phyloP scores from a whole-genome alignment of 2,113 vertebrate genomes.

The Pongo pygmaeus region DNA sequence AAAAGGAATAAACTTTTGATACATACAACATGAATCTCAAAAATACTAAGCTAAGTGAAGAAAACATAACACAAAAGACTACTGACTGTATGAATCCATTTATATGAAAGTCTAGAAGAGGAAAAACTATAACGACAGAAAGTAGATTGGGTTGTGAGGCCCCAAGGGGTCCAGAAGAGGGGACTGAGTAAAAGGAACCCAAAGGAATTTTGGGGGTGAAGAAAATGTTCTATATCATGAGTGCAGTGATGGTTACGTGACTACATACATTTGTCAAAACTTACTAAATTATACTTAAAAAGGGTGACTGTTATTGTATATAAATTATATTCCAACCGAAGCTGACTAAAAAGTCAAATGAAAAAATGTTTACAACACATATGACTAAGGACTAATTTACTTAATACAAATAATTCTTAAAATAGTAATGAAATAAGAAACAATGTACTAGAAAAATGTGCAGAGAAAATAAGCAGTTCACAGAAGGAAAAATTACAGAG shows the following conservation, averaged over 20 bases:
- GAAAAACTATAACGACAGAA: not conserved
- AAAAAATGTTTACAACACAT: not conserved
- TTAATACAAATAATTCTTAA: conserved; percentile 21
- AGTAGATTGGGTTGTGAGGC: not conserved
- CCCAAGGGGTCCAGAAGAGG: not conserved
- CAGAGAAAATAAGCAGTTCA: not conserved
- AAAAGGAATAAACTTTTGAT: not conserved
- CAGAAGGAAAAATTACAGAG: not conserved
- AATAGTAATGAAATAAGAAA: conserved; percentile 24
- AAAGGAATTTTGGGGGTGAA: not conserved
- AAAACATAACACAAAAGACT: not conserved
- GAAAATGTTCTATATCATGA: not conserved
- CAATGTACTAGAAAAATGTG: not conserved
- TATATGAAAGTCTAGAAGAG: not conserved
- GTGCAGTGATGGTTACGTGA: not conserved
- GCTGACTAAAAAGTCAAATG: not conserved
- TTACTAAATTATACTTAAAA: not conserved
- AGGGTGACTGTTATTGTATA: not conserved
- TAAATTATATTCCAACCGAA: not conserved
- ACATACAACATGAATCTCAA: not conserved
- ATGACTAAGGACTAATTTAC: not conserved
- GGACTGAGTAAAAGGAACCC: not conserved
- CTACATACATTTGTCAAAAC: not conserved
- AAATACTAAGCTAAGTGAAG: not conserved
- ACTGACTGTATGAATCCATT: not conserved